Base-by-base conservation (phyloP, 2,888 invertebrate species). In the Nephrocerus scutellatus region DNA sequence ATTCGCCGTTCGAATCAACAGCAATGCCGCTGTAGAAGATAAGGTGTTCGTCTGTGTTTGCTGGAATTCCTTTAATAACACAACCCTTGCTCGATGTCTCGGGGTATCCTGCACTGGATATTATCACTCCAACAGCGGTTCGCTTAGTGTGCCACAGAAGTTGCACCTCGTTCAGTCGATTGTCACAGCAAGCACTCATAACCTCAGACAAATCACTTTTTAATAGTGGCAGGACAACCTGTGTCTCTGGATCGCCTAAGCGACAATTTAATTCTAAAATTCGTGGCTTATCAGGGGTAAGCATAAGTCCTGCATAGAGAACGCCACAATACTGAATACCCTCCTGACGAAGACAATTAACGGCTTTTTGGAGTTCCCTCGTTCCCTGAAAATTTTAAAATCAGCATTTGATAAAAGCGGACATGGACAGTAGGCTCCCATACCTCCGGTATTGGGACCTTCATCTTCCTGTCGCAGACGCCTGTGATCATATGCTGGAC, bases 221-320 rank as follows among this genome's bases (percentile, higher is more conserved):
- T 31, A 97, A 67, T 12, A 97, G 69, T 0, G 93, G 88, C 56
- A 97, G 72, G 41, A 97, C 77, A 0, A 95, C 93, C 74, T 98
- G 91, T 0, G 96, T 95, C 72, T 98, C 97, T 0, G 97, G 98
- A 73, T 98, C 97, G 1, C 97, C 98, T 68, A 98, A 96, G 33
- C 98, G 79, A 54, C 95, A 95, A 67, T 98, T 98, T 68, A 89
- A 98, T 70, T 98, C 98, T 43, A 98, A 70, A 1, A 93, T 88
- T 72, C 85, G 84, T 0, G 92, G 89, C 0, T 95, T 93, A n/a
- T 82, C 72, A 34, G 76, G 73, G 0, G 96, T 95, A 25, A 98
- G 68, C 91, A 98, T 98, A 47, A 98, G 68, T 0, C 98, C 98
- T 30, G 95, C 96, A 71, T 95, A 98, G 4, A 98, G 70, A 0